phyloP scores from a whole-genome alignment of 2,797 vertebrate species.

The Bradypus variegatus region DNA sequence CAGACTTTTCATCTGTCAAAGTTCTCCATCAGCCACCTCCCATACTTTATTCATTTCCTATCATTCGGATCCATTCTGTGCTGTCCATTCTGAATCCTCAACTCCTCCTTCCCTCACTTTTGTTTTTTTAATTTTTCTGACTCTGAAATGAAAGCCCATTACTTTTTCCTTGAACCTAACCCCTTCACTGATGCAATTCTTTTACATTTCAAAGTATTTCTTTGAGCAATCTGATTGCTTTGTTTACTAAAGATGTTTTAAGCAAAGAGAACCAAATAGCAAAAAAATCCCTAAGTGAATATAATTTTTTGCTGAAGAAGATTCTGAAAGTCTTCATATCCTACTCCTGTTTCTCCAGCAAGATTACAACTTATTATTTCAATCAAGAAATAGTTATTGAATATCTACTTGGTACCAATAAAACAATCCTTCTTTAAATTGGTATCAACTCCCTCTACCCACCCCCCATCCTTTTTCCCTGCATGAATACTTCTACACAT shows the following conservation, averaged over 20 bases:
- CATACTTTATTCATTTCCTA: not conserved
- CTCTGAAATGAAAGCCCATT: conserved; percentile 33
- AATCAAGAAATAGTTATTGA: not conserved
- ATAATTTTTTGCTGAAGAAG: not conserved
- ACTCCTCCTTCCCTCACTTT: not conserved
- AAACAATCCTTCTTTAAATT: not conserved
- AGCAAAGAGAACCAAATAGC: not conserved
- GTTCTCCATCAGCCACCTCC: not conserved
- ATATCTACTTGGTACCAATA: not conserved
- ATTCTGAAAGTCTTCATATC: not conserved
- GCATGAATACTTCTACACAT: not conserved
- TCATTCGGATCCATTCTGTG: not conserved
- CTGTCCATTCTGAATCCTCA: not conserved
- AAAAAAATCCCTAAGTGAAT: not conserved
- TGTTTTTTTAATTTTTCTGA: not conserved
- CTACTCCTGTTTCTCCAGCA: not conserved
- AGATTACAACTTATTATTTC: not conserved
- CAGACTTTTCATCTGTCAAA: not conserved
- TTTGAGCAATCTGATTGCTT: conserved; percentile 4
- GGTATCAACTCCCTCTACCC: too few species aligned
- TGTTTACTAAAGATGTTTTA: not conserved
- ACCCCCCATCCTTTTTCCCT: not conserved
- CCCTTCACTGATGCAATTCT: not conserved
- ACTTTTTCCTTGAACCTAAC: not conserved
- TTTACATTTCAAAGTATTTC: conserved; percentile 17